A percentile compares a stretch with the other conserved stretches of the same genome.
Evolutionary conservation across 2,797 vertebrate species (phyloP).

Genomic region (Hypotaenidia okinawae): DNA sequence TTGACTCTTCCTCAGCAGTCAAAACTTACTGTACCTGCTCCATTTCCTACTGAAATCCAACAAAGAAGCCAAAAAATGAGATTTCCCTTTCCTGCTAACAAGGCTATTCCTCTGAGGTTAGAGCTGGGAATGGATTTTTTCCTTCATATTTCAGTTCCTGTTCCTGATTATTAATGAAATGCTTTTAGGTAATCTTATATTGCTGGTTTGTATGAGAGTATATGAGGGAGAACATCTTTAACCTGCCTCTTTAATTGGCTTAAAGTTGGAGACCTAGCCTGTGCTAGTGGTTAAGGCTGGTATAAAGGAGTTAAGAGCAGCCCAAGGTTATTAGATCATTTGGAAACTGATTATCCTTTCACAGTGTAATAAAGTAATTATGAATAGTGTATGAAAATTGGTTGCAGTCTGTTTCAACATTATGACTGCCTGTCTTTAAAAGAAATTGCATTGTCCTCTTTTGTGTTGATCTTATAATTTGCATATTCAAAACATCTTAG

Average conservation of each 20-base stretch:
- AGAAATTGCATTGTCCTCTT: constrained; percentile 18
- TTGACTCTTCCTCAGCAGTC: constrained; percentile 35
- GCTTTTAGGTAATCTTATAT: constrained; percentile 79
- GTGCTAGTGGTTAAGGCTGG: constrained; percentile 65
- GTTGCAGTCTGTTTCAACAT: constrained; percentile 39
- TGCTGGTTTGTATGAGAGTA: constrained; percentile 72
- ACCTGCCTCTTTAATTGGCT: background rate
- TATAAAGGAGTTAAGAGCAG: constrained; percentile 78
- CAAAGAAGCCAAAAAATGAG: constrained; percentile 71
- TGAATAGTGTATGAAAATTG: constrained; percentile 26
- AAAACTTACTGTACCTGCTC: constrained; percentile 54
- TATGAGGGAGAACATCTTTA: constrained; percentile 75
- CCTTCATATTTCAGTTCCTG: too few relatives aligned
- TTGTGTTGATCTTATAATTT: constrained; percentile 17
- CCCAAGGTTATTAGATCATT: constrained; percentile 83
- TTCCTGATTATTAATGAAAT: constrained; percentile 80
- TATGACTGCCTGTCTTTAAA: constrained; percentile 28
- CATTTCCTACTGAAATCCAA: constrained; percentile 61
- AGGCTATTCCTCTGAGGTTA: constrained; percentile 71
- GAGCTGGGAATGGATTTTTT: constrained; percentile 34
- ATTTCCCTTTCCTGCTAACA: constrained; percentile 76
- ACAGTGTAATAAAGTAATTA: constrained; percentile 48
- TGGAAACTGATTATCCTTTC: constrained; percentile 68
- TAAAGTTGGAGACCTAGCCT: constrained; percentile 59
- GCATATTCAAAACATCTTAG: constrained; percentile 21